Percentiles rank a stretch among this genome's conserved stretches.
These are phyloP conservation scores for Rhinophrynus dorsalis DNA, from an alignment of 2,797 vertebrate species.

Conservation along the genomic window DNA sequence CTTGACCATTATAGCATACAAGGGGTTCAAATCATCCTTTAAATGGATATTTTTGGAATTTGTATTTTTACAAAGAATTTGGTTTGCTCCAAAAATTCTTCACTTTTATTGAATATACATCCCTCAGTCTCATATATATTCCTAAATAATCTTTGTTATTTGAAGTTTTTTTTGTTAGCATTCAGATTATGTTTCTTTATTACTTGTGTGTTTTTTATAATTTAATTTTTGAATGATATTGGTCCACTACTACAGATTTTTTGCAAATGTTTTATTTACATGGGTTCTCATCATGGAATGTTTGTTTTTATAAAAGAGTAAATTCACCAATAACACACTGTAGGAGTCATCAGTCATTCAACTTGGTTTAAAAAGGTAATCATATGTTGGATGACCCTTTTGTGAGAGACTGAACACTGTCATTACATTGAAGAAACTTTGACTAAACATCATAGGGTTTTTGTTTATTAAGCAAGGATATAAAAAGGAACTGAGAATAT, in stretches of 20 bases:
- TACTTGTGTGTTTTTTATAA: too few relatives aligned
- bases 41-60: too few relatives aligned
- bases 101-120: too few relatives aligned
- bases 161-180: too few relatives aligned
- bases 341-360: constrained; percentile 42
- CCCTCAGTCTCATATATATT: too few relatives aligned
- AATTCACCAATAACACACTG: constrained; percentile 34
- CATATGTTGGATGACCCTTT: constrained; percentile 40
- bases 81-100: too few relatives aligned
- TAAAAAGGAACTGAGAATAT: background rate
- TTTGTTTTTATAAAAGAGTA: constrained; percentile 39
- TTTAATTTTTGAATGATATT: too few relatives aligned
- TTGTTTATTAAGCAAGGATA: constrained; percentile 11
- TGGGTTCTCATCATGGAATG: constrained; percentile 8
- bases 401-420: constrained; percentile 39
- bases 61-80: too few relatives aligned
- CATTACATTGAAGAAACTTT: constrained; percentile 25
- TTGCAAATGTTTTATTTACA: background rate
- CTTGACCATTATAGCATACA: too few relatives aligned
- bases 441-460: constrained; percentile 21
- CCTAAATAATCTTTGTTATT: too few relatives aligned
- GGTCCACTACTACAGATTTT: constrained; percentile 19
- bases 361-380: constrained; percentile 45
- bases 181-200: too few relatives aligned
- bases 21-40: too few relatives aligned